A percentile compares a stretch with the other conserved stretches of the same genome.
These are phyloP conservation scores for Sebastolobus altivelis DNA, from an alignment of 2,797 vertebrate genomes.

Conservation along the genomic window DNA sequence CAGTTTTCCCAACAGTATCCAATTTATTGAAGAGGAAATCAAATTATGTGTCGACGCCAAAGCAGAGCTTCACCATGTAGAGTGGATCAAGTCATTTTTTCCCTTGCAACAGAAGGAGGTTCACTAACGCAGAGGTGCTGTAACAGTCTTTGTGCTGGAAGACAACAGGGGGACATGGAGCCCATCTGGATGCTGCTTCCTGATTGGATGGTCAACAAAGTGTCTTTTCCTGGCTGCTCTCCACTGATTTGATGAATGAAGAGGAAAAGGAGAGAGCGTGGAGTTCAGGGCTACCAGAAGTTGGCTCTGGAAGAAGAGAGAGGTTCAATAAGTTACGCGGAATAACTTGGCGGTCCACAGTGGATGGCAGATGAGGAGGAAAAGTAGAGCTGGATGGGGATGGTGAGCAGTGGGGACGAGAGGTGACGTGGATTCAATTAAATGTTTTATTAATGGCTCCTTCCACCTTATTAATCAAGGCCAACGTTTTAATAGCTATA, in stretches of 20 bases:
- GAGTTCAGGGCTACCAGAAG: slow-evolving; percentile 62
- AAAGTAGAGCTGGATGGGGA: slow-evolving; percentile 55
- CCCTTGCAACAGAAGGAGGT: slow-evolving; percentile 24
- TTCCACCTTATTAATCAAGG: slow-evolving; percentile 18
- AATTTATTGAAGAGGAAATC: slow-evolving; percentile 36
- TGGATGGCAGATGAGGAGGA: slow-evolving; percentile 58
- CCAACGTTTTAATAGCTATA: slow-evolving; percentile 41
- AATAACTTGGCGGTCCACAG: slow-evolving; percentile 44
- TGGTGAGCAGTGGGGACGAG: slow-evolving; percentile 37
- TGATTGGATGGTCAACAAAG: slow-evolving; percentile 73
- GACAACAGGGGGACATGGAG: slow-evolving; percentile 44
- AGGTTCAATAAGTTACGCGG: slow-evolving; percentile 55
- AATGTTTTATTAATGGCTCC: slow-evolving; percentile 47
- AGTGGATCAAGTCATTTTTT: slow-evolving; percentile 34
- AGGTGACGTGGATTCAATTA: slow-evolving; percentile 49
- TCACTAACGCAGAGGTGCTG: slow-evolving; percentile 48
- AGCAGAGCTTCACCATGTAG: slow-evolving; percentile 17
- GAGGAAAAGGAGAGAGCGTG: slow-evolving; percentile 53
- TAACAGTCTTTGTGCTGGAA: slow-evolving; percentile 70
- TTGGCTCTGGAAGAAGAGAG: slow-evolving; percentile 68
- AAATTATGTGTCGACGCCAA: slow-evolving; percentile 23
- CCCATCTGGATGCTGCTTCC: slow-evolving; percentile 67
- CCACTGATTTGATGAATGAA: slow-evolving; percentile 64
- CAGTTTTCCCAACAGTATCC: slow-evolving; percentile 17
- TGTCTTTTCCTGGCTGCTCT: slow-evolving; percentile 69